Base-by-base conservation (phyloP, 2,797 vertebrate genomes). In the Lacerta agilis region DNA sequence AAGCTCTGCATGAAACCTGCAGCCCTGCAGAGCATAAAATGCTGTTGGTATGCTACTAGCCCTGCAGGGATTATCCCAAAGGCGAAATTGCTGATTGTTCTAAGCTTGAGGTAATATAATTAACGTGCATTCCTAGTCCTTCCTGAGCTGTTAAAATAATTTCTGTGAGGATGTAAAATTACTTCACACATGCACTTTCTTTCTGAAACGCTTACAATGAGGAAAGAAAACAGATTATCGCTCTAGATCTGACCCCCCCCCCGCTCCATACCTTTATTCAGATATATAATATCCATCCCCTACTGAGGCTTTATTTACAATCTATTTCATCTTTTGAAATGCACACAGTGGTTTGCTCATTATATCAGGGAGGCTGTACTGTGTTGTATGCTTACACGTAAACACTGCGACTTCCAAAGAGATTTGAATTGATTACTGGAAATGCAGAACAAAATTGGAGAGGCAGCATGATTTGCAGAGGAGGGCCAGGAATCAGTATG, bases 381-480 rank as follows among this genome's bases (percentile, higher is more conserved):
- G 7, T 71, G 55, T 85, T 71, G 55, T 85, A 55, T 3, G n/a
- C 49, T 90, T 41, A 92, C 88, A 87, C 61, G 11, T 89, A 91
- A 94, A 93, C 82, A 85, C 38, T 38, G n/a, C 73, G 83, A 85
- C 92, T 93, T 86, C 83, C 49, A 88, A 90, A 83, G 87, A 83
- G 49, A 85, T 83, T 94, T 91, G 58, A 94, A 86, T 18, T 89
- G 18, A 4, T 91, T 84, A 85, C 0, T 7, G 83, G 93, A 93
- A 95, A 91, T n/a, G 61, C 82, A 88, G 55, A 91, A 45, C 45
- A 84, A 64, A 86, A 86, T 43, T 4, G 25, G 77, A 90, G 69
- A 90, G 76, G 84, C 93, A 77, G 90, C 83, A 0, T 25, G 77
- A 72, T 29, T 92, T 64, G 72, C 89, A 87, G 45, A 90, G 25